Evolutionary conservation across 2,888 invertebrate genomes (phyloP), one percentile per base, ranked within the genome.

Genomic region (Chrysolina haemoptera): DNA sequence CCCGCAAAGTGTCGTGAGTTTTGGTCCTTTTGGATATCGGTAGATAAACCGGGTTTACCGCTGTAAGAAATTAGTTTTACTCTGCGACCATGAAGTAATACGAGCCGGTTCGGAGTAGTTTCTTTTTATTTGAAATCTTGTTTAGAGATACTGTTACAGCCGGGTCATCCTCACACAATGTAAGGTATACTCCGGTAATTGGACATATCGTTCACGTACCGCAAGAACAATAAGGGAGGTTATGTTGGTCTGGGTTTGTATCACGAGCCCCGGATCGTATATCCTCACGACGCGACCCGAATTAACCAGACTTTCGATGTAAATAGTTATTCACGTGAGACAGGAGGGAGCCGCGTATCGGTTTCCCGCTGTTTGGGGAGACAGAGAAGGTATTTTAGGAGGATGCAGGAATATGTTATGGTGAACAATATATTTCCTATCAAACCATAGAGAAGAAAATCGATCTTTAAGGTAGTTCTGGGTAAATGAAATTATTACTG

Each of bases 171-270:
- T 59, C 35, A 16, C n/a, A 59, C 35, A n/a, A 35, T 59, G 59
- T 27, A 59, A 59, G 59, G 27, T 35, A 59, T 35, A n/a, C 27
- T 35, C 35, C 14, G 59, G 22, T 59, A 59, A 59, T 59, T 59
- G 59, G 59, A 27, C 59, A n/a, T 59, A 59, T 59, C 59, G 35
- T 59, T 59, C 59, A 59, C 59, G 59, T 59, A 59, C 59, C 59
- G 59, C 59, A 59, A 35, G 59, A 59, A 35, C 59, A 59, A 59
- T 27, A 59, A 27, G 59, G 59, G 59, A n/a, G 59, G 59, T 22
- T 35, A 35, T 8, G 35, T 35, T n/a, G n/a, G 27, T 27, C 27
- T 14, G 18, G 27, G 53, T 59, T 59, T 22, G 35, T 59, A n/a
- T 59, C 59, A 35, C 59, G 35, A 53, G 35, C 59, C n/a, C 59